These are phyloP conservation scores for Apistogramma diplotaenia DNA, from an alignment of 2,113 vertebrate species.

Conservation along the genomic window DNA sequence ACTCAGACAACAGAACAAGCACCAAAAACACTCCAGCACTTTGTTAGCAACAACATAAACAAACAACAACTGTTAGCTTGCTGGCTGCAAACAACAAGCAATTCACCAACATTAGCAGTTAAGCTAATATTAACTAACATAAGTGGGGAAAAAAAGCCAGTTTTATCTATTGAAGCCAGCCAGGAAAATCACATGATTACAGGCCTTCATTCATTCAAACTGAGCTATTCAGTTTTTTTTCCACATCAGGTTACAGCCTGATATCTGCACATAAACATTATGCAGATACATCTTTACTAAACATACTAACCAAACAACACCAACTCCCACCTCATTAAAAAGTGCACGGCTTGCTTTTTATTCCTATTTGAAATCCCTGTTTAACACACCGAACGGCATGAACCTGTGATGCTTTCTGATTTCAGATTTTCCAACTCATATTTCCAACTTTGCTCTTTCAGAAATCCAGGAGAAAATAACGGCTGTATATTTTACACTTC, in stretches of 20 bases:
- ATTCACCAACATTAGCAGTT: neutral
- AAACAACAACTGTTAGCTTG: no score
- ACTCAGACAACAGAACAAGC: no score
- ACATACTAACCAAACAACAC: neutral
- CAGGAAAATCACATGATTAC: neutral
- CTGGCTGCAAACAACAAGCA: no score
- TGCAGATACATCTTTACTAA: neutral
- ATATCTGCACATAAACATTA: neutral
- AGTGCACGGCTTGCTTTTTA: neutral
- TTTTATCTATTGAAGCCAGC: neutral
- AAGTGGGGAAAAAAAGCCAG: neutral
- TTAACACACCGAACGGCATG: neutral
- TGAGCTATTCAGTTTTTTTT: no score
- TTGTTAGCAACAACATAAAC: no score
- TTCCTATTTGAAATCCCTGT: neutral
- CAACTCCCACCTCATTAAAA: neutral
- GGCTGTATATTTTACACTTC: neutral
- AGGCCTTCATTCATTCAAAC: no score
- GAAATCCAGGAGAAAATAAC: neutral
- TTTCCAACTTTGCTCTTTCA: neutral
- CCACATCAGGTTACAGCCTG: neutral
- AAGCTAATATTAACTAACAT: neutral
- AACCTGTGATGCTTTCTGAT: neutral
- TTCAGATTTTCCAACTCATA: neutral
- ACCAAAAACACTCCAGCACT: no score